Evolutionary conservation across 2,888 invertebrate species (phyloP).

Genomic region (Saturnia japonica): DNA sequence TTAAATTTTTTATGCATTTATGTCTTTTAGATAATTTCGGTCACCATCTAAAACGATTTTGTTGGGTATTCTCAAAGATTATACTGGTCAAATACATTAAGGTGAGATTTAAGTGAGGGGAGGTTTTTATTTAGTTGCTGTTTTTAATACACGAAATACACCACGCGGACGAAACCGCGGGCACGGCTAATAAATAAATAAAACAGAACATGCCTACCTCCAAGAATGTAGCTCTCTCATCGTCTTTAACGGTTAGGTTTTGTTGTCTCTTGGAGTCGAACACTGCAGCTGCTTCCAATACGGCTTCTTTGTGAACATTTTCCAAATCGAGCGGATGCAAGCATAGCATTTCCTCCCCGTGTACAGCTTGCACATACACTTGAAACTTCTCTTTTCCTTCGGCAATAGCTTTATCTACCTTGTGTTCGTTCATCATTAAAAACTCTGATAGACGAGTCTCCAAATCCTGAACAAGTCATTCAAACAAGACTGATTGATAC

Average conservation of each 20-base stretch:
- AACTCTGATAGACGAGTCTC: conserved; percentile 18
- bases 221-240: conserved; percentile 24
- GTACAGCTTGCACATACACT: conserved; percentile 1
- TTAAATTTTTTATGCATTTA: too few species aligned
- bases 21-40: too few species aligned
- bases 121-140: too few species aligned
- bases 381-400: conserved; percentile 20
- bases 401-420: conserved; percentile 15
- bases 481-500: not conserved
- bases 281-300: conserved; percentile 6
- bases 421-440: conserved; percentile 20
- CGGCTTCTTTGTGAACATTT: conserved; percentile 19
- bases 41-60: too few species aligned
- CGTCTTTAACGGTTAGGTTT: conserved; percentile 17
- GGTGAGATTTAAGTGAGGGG: too few species aligned
- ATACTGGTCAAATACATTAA: too few species aligned
- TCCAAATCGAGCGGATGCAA: conserved; percentile 24
- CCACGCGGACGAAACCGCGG: too few species aligned
- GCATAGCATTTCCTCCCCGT: conserved; percentile 19
- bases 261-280: conserved; percentile 22
- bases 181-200: not conserved
- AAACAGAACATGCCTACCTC: conserved; percentile 4
- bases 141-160: too few species aligned
- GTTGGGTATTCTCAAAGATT: too few species aligned
- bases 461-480: conserved; percentile 19